Evolutionary conservation across 2,888 invertebrate species (phyloP), one percentile per base, ranked within the genome.

Genomic region (Pseudoips prasinana): DNA sequence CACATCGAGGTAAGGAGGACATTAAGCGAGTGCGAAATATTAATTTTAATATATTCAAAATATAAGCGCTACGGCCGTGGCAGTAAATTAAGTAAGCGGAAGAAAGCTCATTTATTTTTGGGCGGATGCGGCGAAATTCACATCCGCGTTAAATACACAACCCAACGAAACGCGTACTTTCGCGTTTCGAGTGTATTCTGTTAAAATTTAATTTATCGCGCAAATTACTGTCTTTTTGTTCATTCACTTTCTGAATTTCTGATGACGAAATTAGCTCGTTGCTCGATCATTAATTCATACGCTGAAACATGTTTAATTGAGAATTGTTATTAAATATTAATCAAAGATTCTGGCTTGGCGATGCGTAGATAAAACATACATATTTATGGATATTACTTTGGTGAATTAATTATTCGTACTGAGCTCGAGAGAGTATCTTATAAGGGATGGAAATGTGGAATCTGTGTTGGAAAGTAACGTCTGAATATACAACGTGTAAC

Each of bases 81-180:
- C 77, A 75, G 78, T 83, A 81, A 84, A 85, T 87, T 86, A 85
- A 86, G 81, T 82, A 82, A 82, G 82, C 86, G 85, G 87, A 87
- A 87, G 86, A 85, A 85, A 82, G 78, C 82, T 85, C 84, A 82
- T 86, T 86, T 85, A 85, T 85, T 87, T 86, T 85, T 86, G 81
- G 83, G 71, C 83, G 85, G 87, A 85, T 80, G 85, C 77, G 81
- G 82, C 73, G 77, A 77, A 84, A 78, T 84, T 79, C 82, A 80
- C 83, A 85, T 87, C 85, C 85, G 84, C 83, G 82, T 82, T 84
- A 84, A 86, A 85, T 81, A 85, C 79, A 83, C 80, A 81, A 76
- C 73, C 78, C 82, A 69, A 58, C 73, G 73, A 72, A 73, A 73
- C 65, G 67, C 69, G 71, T 67, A 76, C 73, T 75, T 73, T 71